Evolutionary conservation across 2,888 invertebrate species (phyloP), one percentile per base, ranked within the genome.

Genomic region (Pseudococcus longispinus): DNA sequence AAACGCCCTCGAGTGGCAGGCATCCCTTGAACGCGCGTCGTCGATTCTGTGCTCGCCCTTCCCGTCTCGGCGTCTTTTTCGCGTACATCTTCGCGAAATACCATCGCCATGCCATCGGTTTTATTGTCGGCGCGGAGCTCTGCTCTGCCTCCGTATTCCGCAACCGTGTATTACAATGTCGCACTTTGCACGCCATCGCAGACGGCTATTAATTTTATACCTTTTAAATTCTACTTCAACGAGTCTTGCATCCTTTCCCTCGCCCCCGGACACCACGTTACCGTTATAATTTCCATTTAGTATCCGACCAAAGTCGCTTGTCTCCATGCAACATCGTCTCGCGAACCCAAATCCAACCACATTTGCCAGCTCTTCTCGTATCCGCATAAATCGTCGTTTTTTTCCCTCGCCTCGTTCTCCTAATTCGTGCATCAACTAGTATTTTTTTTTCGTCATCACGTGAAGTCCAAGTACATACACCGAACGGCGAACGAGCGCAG

Each of bases 121-220:
- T 84, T 84, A 84, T 84, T 84, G 65, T 84, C 32, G 60, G 84
- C 60, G 37, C 84, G 42, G 84, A 65, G 32, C 55, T 55, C 84
- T 29, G 3, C 84, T 55, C 51, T 51, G 51, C 51, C 51, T 51
- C n/a, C 51, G 18, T 60, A 83, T 84, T 84, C 84, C 84, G 55
- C 60, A 83, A 83, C 37, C 37, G 26, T 32, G 60, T 37, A 42
- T 84, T 65, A 65, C 84, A 26, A 84, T 60, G 84, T 84, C 84
- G 84, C 84, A 84, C 84, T 84, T 84, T 84, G 84, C 84, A 84
- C 84, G 84, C 84, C 42, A 60, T 84, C 29, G 60, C 32, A 32
- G 84, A 23, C 65, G n/a, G 65, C 84, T 84, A 84, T 84, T 60
- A 84, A 84, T 84, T 84, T 84, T 65, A 18, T 37, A 84, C 84